Conservation (phyloP, 2,797 vertebrate species). For the Onychomys torridus region DNA sequence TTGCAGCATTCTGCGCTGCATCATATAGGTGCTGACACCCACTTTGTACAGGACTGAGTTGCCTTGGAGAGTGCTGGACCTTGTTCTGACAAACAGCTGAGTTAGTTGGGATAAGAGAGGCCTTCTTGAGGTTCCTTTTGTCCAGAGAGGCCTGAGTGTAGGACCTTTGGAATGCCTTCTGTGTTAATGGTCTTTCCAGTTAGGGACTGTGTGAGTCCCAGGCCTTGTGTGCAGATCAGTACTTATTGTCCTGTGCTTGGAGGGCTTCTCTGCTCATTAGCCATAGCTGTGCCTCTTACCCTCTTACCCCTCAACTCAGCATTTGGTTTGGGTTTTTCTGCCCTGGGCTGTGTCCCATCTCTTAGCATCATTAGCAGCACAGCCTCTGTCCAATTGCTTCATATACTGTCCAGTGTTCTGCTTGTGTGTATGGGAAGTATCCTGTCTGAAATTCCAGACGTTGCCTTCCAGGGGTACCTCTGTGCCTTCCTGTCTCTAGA, state of each 20-base stretch:
- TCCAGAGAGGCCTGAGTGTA: not conserved
- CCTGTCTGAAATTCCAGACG: not conserved
- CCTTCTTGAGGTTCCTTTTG: not conserved
- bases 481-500: not conserved
- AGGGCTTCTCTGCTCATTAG: not conserved
- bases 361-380: not conserved
- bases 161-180: not conserved
- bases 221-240: not conserved
- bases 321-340: not conserved
- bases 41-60: not conserved
- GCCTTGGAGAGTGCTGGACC: conserved; percentile 12
- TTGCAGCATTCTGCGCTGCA: not conserved
- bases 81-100: not conserved
- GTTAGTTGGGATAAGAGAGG: not conserved
- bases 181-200: not conserved
- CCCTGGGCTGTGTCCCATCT: not conserved
- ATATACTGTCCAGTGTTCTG: not conserved
- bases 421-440: not conserved
- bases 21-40: not conserved
- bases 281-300: not conserved
- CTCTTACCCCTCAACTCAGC: not conserved
- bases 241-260: not conserved
- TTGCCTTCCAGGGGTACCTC: not conserved
- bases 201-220: not conserved
- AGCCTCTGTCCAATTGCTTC: not conserved